phyloP scores from a whole-genome alignment of 1,140 invertebrate genomes.

The Radopholus similis region DNA sequence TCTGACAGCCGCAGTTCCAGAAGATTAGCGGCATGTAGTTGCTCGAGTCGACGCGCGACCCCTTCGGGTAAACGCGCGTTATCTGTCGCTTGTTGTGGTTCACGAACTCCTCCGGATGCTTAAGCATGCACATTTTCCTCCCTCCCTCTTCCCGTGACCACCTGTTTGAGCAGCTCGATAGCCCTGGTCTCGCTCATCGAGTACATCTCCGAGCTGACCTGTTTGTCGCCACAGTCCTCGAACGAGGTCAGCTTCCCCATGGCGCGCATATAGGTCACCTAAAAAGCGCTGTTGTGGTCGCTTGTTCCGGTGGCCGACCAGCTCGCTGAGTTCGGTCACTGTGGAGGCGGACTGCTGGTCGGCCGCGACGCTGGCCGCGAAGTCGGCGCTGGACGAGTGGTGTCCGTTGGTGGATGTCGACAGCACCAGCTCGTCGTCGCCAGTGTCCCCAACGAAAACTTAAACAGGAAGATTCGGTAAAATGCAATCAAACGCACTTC shows the following conservation, averaged over 20 bases:
- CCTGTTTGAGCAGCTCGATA: slow-evolving; percentile 41
- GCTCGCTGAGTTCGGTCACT: slow-evolving; percentile 41
- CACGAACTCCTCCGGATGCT: slow-evolving; percentile 40
- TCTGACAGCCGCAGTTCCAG: slow-evolving; percentile 68
- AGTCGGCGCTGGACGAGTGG: not conserved
- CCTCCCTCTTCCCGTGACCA: not conserved
- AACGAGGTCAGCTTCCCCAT: slow-evolving; percentile 49
- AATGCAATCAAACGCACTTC: not conserved
- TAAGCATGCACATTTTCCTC: not conserved
- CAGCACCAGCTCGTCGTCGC: not conserved
- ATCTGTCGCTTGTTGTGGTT: slow-evolving; percentile 47
- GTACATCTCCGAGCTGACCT: slow-evolving; percentile 45
- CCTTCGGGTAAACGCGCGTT: slow-evolving; percentile 43
- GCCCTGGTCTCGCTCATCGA: slow-evolving; percentile 49
- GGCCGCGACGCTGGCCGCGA: not conserved
- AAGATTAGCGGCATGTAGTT: slow-evolving; percentile 48
- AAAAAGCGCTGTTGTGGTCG: not conserved
- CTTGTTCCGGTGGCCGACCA: slow-evolving; percentile 10
- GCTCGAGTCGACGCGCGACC: slow-evolving; percentile 42
- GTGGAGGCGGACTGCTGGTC: not conserved
- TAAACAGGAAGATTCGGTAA: too few relatives aligned
- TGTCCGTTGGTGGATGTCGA: not conserved
- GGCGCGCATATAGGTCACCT: slow-evolving; percentile 42
- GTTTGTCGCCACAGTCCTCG: slow-evolving; percentile 40
- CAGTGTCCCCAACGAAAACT: too few relatives aligned